A percentile compares a stretch with the other conserved stretches of the same genome.
These are phyloP conservation scores for Noctua janthina DNA, from an alignment of 2,888 invertebrate genomes.

Conservation along the genomic window DNA sequence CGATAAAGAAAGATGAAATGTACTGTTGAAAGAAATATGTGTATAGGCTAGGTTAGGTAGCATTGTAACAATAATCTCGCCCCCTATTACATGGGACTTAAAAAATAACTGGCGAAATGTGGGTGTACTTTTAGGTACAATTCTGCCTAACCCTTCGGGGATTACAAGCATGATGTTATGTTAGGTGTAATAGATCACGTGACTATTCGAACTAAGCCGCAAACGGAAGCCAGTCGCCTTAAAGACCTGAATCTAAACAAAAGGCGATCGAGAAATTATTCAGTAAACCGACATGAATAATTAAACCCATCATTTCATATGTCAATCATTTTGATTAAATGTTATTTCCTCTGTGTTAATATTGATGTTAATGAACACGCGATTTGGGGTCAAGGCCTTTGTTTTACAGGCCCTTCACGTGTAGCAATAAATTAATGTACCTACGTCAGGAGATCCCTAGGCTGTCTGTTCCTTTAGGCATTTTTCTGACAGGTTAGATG, in stretches of 20 bases:
- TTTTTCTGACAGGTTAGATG: not conserved
- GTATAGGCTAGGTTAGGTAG: too few species aligned
- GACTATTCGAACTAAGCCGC: not conserved
- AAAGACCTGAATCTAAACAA: not conserved
- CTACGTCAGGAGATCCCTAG: not conserved
- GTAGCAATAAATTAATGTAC: not conserved
- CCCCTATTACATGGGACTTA: too few species aligned
- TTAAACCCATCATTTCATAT: slow-evolving; percentile 16
- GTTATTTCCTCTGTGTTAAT: not conserved
- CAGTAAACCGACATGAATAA: slow-evolving; percentile 8
- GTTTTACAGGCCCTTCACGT: not conserved
- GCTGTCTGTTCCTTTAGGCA: not conserved
- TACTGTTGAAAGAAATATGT: too few species aligned
- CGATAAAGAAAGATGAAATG: too few species aligned
- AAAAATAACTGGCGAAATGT: too few species aligned
- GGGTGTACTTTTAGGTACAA: too few species aligned
- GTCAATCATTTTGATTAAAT: slow-evolving; percentile 8
- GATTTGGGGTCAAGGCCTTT: slow-evolving; percentile 13
- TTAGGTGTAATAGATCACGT: not conserved
- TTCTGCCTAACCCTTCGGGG: too few species aligned
- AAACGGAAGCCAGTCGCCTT: too few species aligned
- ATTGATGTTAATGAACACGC: slow-evolving; percentile 40
- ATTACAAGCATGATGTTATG: too few species aligned
- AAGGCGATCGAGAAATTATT: slow-evolving; percentile 25
- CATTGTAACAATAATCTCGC: too few species aligned